Evolutionary conservation across 2,888 invertebrate genomes (phyloP), one percentile per base, ranked within the genome.

Genomic region (Apamea crenata): DNA sequence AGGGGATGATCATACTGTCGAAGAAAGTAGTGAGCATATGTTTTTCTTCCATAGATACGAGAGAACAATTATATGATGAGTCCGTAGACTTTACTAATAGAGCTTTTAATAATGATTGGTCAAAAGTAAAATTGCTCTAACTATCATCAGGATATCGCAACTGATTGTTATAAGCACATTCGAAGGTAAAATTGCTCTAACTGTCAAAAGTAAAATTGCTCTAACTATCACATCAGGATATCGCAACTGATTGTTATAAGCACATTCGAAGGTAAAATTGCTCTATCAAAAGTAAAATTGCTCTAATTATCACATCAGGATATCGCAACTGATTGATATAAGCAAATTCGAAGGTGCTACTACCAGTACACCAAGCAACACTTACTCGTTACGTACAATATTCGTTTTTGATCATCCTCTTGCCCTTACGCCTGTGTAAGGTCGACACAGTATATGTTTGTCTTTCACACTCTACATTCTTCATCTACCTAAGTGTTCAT

Each of bases 91-190:
- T 12, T 50, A 50, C 25, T 69, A 25, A 53, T 32, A 25, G 5
- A n/a, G 1, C 2, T 72, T 36, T 36, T n/a, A n/a, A 40, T n/a
- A 66, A 47, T n/a, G 21, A 32, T 74, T 47, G 50, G n/a, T 40
- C 10, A 40, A 70, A 10, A 50, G 36, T 12, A 72, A 71, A 40
- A 71, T 69, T 68, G 12, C 68, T 47, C n/a, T n/a, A n/a, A n/a
- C n/a, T n/a, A n/a, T n/a, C 40, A 16, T 29, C 72, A 74, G 50
- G 25, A 29, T 7, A 72, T 36, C 6, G 29, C 10, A 65, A 65
- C 18, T 75, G 8, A 14, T 53, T 40, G 75, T 3, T 74, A 25
- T 63, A 7, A n/a, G n/a, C n/a, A n/a, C n/a, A n/a, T n/a, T n/a
- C n/a, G n/a, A n/a, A n/a, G n/a, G n/a, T n/a, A n/a, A n/a, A n/a